These are phyloP conservation scores for Drosophila aff. DNA, from an alignment of 1,140 invertebrate species.

Conservation along the genomic window DNA sequence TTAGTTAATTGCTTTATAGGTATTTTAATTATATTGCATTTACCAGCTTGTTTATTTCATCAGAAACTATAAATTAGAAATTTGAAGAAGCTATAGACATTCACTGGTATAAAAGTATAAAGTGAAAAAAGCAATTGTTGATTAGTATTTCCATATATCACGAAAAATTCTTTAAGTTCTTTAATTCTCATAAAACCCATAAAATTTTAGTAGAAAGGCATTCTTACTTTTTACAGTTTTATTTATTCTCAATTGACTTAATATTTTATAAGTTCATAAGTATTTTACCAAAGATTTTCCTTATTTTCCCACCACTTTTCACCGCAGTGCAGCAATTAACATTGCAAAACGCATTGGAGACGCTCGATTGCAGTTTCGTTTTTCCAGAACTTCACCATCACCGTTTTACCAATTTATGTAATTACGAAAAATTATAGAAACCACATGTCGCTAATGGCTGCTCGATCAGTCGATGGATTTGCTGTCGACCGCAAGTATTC, in stretches of 20 bases:
- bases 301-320: background rate
- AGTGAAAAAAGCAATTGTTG: background rate
- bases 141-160: background rate
- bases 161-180: background rate
- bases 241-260: background rate
- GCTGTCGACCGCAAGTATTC: constrained; percentile 73
- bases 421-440: constrained; percentile 66
- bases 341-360: constrained; percentile 60
- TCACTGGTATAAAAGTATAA: background rate
- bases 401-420: constrained; percentile 59
- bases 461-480: constrained; percentile 52
- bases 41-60: background rate
- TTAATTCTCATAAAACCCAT: background rate
- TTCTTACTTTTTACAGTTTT: background rate
- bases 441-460: constrained; percentile 63
- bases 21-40: background rate
- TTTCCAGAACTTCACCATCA: constrained; percentile 52
- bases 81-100: background rate
- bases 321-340: constrained; percentile 40
- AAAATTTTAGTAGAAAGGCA: background rate
- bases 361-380: constrained; percentile 38
- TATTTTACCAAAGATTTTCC: background rate
- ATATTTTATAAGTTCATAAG: no score
- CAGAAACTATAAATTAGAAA: background rate
- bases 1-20: background rate